These are phyloP conservation scores for Taenioides sp. DNA, from an alignment of 2,797 vertebrate species.

Conservation along the genomic window DNA sequence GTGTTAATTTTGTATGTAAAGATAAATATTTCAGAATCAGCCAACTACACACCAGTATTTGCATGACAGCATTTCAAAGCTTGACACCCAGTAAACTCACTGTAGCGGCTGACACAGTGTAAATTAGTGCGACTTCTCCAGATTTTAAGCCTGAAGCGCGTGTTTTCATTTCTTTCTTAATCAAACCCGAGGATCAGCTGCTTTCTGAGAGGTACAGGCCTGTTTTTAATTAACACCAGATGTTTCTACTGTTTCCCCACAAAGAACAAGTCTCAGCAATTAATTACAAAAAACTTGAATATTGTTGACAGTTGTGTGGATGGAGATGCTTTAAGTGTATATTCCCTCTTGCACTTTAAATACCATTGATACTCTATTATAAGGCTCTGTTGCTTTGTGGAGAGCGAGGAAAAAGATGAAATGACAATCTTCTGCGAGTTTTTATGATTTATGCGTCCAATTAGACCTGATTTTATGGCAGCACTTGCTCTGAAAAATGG, in stretches of 20 bases:
- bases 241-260: constrained; percentile 32
- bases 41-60: constrained; percentile 16
- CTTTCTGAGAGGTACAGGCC: constrained; percentile 40
- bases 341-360: constrained; percentile 17
- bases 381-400: constrained; percentile 35
- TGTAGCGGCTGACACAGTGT: constrained; percentile 39
- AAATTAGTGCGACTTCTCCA: constrained; percentile 36
- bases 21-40: not conserved
- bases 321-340: constrained; percentile 26
- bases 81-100: constrained; percentile 29
- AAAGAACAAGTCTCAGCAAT: constrained; percentile 48
- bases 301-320: constrained; percentile 37
- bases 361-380: constrained; percentile 18
- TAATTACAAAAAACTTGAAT: constrained; percentile 42
- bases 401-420: constrained; percentile 28
- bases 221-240: constrained; percentile 67
- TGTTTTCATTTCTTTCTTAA: constrained; percentile 26
- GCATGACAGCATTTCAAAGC: constrained; percentile 41
- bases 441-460: constrained; percentile 52
- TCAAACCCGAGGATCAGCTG: constrained; percentile 32
- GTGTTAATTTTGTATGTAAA: constrained; percentile 7
- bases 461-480: constrained; percentile 49
- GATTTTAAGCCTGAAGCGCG: constrained; percentile 30
- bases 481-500: constrained; percentile 15
- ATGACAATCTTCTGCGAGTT: constrained; percentile 27